These are phyloP conservation scores for Pachycephala philippinensis DNA, from an alignment of 2,113 vertebrate species.

Conservation along the genomic window DNA sequence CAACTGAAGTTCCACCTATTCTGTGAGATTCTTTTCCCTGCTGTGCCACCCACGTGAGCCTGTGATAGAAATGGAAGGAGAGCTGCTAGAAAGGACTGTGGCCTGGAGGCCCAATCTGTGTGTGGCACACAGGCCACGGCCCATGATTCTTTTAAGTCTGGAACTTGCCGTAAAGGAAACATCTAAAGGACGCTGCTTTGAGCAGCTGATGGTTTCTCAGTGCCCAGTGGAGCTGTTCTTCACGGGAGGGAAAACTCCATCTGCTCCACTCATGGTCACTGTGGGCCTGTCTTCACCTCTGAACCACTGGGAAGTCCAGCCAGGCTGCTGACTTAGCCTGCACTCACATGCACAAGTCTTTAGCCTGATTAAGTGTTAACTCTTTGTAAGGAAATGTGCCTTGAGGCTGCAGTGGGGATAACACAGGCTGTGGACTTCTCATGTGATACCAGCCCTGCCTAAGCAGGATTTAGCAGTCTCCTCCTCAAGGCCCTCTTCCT, in stretches of 20 bases:
- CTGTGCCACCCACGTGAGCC: rapidly evolving
- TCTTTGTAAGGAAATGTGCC: background rate
- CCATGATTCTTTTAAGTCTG: background rate
- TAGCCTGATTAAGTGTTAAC: background rate
- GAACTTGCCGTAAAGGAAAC: background rate
- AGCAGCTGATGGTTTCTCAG: background rate
- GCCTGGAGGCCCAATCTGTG: background rate
- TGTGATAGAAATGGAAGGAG: background rate
- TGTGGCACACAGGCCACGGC: rapidly evolving
- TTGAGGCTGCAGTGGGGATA: background rate
- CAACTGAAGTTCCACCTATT: background rate
- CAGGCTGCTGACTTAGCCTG: background rate
- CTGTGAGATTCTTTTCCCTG: background rate
- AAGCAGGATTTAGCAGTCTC: background rate
- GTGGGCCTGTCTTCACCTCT: background rate
- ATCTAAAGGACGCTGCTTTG: rapidly evolving
- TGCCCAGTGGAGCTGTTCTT: background rate
- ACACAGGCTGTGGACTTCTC: background rate
- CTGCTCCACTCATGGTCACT: background rate
- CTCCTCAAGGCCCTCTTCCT: background rate
- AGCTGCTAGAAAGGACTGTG: background rate
- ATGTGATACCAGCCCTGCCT: background rate
- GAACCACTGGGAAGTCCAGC: background rate
- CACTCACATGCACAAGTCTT: background rate
- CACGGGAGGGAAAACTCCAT: rapidly evolving